phyloP scores from a whole-genome alignment of 2,113 vertebrate species.

The Amia ocellicauda region DNA sequence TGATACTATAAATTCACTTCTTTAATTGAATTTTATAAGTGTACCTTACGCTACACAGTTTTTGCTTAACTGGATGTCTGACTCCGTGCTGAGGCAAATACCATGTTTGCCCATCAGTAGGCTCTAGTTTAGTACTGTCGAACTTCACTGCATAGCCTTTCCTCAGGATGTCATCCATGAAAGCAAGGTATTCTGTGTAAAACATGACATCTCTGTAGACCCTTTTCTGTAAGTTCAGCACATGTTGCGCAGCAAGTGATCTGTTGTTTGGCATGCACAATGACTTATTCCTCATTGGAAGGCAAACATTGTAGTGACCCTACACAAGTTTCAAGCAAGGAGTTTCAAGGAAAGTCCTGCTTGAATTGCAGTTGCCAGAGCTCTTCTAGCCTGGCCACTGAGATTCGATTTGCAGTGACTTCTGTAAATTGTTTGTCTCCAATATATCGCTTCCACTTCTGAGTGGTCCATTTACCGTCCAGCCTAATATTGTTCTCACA shows the following conservation, averaged over 20 bases:
- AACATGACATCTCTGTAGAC: slow-evolving; percentile 12
- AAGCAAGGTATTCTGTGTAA: slow-evolving; percentile 10
- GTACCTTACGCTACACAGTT: too few relatives aligned
- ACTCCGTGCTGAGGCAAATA: slow-evolving; percentile 25
- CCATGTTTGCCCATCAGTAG: slow-evolving; percentile 11
- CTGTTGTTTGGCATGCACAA: slow-evolving; percentile 31
- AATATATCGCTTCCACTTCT: slow-evolving; percentile 11
- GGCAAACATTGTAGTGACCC: neutral
- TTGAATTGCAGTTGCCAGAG: slow-evolving; percentile 33
- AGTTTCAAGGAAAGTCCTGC: slow-evolving; percentile 32
- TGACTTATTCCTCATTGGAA: slow-evolving; percentile 18
- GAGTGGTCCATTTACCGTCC: slow-evolving; percentile 33
- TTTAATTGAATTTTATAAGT: too few relatives aligned
- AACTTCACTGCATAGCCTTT: slow-evolving; percentile 16
- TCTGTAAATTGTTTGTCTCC: neutral
- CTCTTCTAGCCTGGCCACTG: slow-evolving; percentile 24
- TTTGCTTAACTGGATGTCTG: slow-evolving; percentile 12
- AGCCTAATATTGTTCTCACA: slow-evolving; percentile 29
- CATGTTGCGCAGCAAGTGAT: slow-evolving; percentile 20
- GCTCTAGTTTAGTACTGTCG: neutral
- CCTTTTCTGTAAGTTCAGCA: slow-evolving; percentile 19
- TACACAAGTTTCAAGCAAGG: neutral
- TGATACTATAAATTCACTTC: too few relatives aligned
- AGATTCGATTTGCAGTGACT: slow-evolving; percentile 23
- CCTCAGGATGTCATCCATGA: slow-evolving; percentile 11